Evolutionary conservation across 2,888 invertebrate species (phyloP), one percentile per base, ranked within the genome.

Genomic region (Ashinkailepas kermadecensis): DNA sequence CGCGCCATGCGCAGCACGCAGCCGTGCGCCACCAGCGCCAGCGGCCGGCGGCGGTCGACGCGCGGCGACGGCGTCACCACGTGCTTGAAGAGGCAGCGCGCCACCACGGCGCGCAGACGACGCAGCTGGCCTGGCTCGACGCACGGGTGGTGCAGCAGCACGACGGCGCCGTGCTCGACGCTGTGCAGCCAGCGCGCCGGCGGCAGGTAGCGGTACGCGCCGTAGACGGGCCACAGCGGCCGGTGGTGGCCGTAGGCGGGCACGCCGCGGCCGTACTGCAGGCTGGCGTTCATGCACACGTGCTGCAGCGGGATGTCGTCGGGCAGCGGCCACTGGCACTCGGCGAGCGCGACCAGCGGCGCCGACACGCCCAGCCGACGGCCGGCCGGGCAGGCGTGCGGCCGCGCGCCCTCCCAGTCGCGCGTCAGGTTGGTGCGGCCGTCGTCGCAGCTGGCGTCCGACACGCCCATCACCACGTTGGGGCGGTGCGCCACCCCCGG

Each of bases 81-180:
- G 87, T 95, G 93, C 82, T 93, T 90, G 84, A 92, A 91, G 6
- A 95, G 87, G 86, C 95, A 95, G 12, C 88, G 88, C 65, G 87
- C 89, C 0, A 94, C 90, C 7, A 93, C 85, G 67, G 87, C 87
- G 86, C 90, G 90, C 80, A 95, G 87, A 70, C 88, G 86, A 67
- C 90, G 87, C 0, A 94, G 89, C 88, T 93, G 91, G 15, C 89
- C 86, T 86, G 92, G 90, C 64, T 83, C 78, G 9, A 93, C 92
- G 88, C 95, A 95, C 0, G 95, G 95, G 88, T 95, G 94, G 86
- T 94, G 95, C n/a, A 95, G 88, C 90, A 94, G 91, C 1, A 93
- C 93, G 65, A 95, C 89, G 11, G 91, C 92, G 18, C 95, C 95
- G 86, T 94, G 94, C 90, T 92, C 94, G 80, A 95, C 87, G 86